Percentiles rank a stretch among this genome's conserved stretches.
phyloP scores from a whole-genome alignment of 2,797 vertebrate genomes.

The Xiphorhynchus erythropygius region DNA sequence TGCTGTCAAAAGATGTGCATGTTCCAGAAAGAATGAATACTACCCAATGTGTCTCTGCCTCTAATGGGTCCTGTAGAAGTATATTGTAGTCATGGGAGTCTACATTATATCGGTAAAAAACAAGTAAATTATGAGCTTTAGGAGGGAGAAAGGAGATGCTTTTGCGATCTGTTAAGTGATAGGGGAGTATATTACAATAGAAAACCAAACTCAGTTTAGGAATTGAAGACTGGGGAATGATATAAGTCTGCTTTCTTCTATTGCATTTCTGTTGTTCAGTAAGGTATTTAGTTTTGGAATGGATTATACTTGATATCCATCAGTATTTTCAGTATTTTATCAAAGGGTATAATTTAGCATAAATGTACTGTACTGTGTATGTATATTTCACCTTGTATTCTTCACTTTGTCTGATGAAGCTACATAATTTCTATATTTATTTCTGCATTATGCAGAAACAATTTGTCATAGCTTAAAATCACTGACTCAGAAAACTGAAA shows the following conservation, averaged over 20 bases:
- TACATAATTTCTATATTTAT: background rate
- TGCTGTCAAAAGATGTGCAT: background rate
- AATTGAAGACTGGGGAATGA: background rate
- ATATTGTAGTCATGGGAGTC: background rate
- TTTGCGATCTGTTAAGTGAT: background rate
- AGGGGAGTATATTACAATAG: background rate
- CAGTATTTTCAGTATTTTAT: background rate
- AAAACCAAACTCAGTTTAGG: background rate
- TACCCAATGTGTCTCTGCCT: background rate
- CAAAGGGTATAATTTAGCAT: background rate
- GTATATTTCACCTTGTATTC: background rate
- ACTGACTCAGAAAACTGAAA: background rate
- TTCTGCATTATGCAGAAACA: background rate
- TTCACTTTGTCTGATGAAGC: background rate
- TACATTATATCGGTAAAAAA: background rate
- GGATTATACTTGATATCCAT: background rate
- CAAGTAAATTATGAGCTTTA: background rate
- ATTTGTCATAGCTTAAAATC: background rate
- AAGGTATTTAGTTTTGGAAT: background rate
- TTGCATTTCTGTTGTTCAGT: background rate
- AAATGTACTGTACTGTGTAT: background rate
- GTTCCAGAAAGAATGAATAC: background rate
- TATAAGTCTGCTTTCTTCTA: background rate
- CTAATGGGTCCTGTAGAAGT: background rate
- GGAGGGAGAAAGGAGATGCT: background rate